Evolutionary conservation across 2,888 invertebrate species (phyloP), one percentile per base, ranked within the genome.

Genomic region (Teleogryllus oceanicus): DNA sequence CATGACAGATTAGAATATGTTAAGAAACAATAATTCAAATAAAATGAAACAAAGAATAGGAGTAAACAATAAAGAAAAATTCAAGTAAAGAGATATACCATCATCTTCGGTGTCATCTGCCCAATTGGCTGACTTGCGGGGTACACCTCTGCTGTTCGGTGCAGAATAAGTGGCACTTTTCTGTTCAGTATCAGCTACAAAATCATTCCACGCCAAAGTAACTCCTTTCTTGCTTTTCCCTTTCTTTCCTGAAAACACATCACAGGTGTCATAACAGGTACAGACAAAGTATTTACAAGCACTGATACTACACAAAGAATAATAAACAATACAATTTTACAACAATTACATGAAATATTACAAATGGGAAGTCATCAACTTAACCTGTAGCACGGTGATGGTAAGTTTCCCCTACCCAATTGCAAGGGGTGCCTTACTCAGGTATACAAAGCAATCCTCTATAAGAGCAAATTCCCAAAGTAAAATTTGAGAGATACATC

Each of bases 161-260:
- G 91, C 91, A 80, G 92, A 90, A 78, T 87, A 86, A 21, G 83
- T 83, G 51, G 83, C 78, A 51, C 85, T 86, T 62, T 62, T 62
- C 62, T 62, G 62, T 62, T 62, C 62, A 62, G 62, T n/a, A 85
- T 93, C 93, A 82, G 93, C 92, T 84, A 96, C 89, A 87, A 97
- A 96, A 85, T 93, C 93, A 87, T 92, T 94, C 85, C 97, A 89
- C 84, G 92, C 91, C 85, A 96, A 88, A 83, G 94, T 93, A 87
- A 93, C 94, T 87, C 94, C 94, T 90, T 95, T 96, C 88, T 90
- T 90, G 90, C 94, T 96, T 90, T 93, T 95, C 87, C 90, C 92
- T 90, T 94, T 96, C 91, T 93, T 96, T 88, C 91, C 94, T 94
- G 84, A 78, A 82, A 81, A 82, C 84, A 83, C 62, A n/a, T n/a